These are phyloP conservation scores for Brachypodius melanocephalos DNA, from an alignment of 2,113 vertebrate genomes.

Conservation along the genomic window DNA sequence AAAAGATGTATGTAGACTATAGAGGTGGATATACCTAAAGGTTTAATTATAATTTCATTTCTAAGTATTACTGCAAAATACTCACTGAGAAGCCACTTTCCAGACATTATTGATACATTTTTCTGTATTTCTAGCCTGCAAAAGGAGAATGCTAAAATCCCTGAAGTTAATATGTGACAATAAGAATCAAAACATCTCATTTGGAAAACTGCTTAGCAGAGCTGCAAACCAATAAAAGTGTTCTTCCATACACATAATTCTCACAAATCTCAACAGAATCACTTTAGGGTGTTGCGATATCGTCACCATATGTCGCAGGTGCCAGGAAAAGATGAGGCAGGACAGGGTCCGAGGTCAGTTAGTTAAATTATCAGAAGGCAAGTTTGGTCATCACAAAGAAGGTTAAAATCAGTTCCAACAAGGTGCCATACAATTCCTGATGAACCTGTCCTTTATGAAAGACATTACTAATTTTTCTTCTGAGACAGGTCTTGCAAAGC, in stretches of 20 bases:
- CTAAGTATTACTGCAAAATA: background rate
- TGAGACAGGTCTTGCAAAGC: background rate
- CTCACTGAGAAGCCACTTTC: background rate
- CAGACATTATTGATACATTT: background rate
- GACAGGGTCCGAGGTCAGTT: too few species aligned
- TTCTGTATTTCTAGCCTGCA: background rate
- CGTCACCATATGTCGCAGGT: too few species aligned
- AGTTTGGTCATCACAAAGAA: background rate
- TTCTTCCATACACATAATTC: background rate
- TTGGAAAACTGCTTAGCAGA: background rate
- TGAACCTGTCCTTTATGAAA: background rate
- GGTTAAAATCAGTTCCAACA: background rate
- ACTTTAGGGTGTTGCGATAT: too few species aligned
- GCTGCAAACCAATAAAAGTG: background rate
- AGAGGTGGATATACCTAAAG: background rate
- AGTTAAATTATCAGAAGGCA: too few species aligned
- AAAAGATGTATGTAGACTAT: background rate
- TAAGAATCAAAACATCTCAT: background rate
- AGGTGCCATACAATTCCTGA: background rate
- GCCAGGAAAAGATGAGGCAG: too few species aligned
- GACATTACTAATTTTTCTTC: background rate
- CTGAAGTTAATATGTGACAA: background rate
- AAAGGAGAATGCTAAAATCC: background rate
- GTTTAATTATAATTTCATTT: background rate
- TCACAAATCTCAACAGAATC: background rate